Percentiles rank a stretch among this genome's conserved stretches.
These are phyloP conservation scores for Aricia agestis DNA, from an alignment of 1,140 invertebrate species.

Conservation along the genomic window DNA sequence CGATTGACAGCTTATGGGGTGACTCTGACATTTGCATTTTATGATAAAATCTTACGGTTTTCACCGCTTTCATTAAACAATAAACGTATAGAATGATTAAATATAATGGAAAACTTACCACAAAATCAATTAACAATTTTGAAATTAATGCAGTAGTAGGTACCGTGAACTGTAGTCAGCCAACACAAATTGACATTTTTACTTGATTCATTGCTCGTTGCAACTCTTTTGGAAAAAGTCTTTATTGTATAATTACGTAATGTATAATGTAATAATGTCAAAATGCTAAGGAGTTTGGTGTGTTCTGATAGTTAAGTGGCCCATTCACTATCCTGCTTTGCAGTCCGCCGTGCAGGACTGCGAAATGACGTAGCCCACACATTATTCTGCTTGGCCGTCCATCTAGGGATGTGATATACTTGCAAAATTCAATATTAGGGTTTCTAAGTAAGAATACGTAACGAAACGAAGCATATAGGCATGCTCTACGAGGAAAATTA, in stretches of 20 bases:
- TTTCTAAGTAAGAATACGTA: too few relatives aligned
- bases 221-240: not conserved
- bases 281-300: too few relatives aligned
- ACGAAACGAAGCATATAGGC: too few relatives aligned
- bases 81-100: not conserved
- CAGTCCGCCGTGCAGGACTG: too few relatives aligned
- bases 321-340: too few relatives aligned
- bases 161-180: not conserved
- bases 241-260: not conserved
- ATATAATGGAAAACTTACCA: not conserved
- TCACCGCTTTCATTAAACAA: not conserved
- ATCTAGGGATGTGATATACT: too few relatives aligned
- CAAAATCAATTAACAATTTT: not conserved
- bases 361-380: too few relatives aligned
- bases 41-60: not conserved
- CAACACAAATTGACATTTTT: not conserved
- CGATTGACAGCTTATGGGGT: conserved; percentile 33
- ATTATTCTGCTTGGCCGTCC: too few relatives aligned
- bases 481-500: too few relatives aligned
- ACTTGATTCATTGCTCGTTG: not conserved
- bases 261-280: not conserved
- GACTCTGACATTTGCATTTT: conserved; percentile 32
- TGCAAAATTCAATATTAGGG: too few relatives aligned
- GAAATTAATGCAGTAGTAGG: not conserved
- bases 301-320: too few relatives aligned